phyloP scores from a whole-genome alignment of 2,113 vertebrate species.

The Clinocottus analis region DNA sequence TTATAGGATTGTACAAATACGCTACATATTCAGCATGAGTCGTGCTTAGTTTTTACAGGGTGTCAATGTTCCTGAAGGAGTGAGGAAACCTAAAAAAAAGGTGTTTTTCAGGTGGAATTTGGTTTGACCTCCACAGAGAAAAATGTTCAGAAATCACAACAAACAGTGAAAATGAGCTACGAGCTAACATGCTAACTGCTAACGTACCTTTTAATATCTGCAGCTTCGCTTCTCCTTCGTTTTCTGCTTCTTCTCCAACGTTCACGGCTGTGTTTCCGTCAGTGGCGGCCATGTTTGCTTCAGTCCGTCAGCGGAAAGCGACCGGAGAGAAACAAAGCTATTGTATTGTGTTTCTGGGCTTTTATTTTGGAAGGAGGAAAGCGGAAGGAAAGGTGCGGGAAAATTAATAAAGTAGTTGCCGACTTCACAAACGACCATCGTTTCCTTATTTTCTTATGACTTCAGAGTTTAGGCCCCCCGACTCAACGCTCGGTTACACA shows the following conservation, averaged over 20 bases:
- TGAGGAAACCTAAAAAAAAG: background rate
- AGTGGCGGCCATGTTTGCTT: slow-evolving; percentile 58
- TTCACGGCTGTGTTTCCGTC: background rate
- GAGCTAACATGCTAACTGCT: background rate
- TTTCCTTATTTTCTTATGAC: too few species aligned
- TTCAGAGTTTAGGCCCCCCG: too few species aligned
- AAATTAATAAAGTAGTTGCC: too few species aligned
- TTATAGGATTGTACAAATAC: too few species aligned
- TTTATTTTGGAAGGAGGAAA: too few species aligned
- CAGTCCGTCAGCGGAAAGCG: slow-evolving; percentile 33
- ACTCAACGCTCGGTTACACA: too few species aligned
- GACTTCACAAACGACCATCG: too few species aligned
- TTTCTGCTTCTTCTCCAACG: slow-evolving; percentile 2
- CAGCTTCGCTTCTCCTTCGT: slow-evolving; percentile 35
- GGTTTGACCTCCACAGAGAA: slow-evolving; percentile 6
- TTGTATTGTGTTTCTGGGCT: too few species aligned
- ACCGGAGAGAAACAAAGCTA: slow-evolving; percentile 61
- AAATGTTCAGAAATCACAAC: background rate
- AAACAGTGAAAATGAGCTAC: rapidly evolving
- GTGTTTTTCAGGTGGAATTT: background rate
- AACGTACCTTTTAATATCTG: slow-evolving; percentile 68
- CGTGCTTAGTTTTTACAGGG: too few species aligned
- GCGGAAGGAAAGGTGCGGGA: too few species aligned
- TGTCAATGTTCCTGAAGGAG: too few species aligned
- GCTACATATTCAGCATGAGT: too few species aligned